Evolutionary conservation across 2,888 invertebrate species (phyloP).

Genomic region (Torymus texanus): DNA sequence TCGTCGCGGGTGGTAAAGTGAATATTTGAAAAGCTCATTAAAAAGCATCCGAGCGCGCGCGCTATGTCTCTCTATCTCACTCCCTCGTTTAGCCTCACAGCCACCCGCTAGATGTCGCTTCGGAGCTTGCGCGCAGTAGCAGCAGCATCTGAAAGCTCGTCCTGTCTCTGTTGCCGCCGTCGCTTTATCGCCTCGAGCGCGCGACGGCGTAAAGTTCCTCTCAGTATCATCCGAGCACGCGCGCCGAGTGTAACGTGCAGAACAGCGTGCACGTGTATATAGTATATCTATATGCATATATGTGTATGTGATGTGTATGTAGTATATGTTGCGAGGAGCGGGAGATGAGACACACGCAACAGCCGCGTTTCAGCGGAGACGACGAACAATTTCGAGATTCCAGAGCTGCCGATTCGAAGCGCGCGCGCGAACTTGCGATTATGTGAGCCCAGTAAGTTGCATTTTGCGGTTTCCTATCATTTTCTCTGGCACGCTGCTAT

Average conservation of each 20-base stretch:
- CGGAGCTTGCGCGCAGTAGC: slow-evolving; percentile 12
- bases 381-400: too few relatives aligned
- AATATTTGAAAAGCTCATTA: slow-evolving; percentile 54
- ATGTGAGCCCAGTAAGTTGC: too few relatives aligned
- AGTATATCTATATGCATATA: not conserved
- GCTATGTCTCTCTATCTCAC: not conserved
- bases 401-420: too few relatives aligned
- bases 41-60: slow-evolving; percentile 23
- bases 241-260: not conserved
- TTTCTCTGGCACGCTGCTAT: too few relatives aligned
- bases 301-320: too few relatives aligned
- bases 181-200: slow-evolving; percentile 26
- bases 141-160: not conserved
- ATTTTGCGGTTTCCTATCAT: too few relatives aligned
- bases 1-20: slow-evolving; percentile 37
- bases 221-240: slow-evolving; percentile 27
- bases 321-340: too few relatives aligned
- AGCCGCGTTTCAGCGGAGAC: too few relatives aligned
- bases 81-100: not conserved
- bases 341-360: too few relatives aligned
- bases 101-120: slow-evolving; percentile 18
- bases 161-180: not conserved
- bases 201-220: slow-evolving; percentile 12
- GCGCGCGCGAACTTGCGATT: not conserved
- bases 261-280: not conserved